phyloP scores from a whole-genome alignment of 2,113 vertebrate species.

The Aegotheles bennettii region DNA sequence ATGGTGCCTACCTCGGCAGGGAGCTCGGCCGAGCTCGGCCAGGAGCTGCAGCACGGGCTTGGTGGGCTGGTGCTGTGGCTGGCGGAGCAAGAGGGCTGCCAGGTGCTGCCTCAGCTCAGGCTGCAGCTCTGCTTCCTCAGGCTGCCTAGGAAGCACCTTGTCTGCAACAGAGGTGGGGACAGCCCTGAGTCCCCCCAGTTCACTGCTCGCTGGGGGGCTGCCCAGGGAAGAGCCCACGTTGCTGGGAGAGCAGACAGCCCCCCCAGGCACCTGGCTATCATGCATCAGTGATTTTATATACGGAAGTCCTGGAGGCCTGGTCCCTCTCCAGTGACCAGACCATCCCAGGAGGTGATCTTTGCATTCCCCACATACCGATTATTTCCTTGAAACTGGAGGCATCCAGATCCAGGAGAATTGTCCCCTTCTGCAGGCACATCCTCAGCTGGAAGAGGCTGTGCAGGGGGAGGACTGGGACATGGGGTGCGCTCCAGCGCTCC shows the following conservation, averaged over 20 bases:
- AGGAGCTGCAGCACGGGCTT: constrained; percentile 4
- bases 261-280: not conserved
- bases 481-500: constrained; percentile 74
- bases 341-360: not conserved
- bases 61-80: constrained; percentile 64
- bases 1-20: constrained; percentile 60
- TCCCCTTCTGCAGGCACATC: constrained; percentile 17
- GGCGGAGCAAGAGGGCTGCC: constrained; percentile 65
- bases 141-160: not conserved
- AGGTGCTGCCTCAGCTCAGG: constrained; percentile 60
- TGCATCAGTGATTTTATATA: not conserved
- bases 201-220: accelerated
- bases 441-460: constrained; percentile 73
- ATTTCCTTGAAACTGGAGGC: constrained; percentile 71
- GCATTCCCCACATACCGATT: constrained; percentile 39
- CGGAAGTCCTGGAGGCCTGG: not conserved
- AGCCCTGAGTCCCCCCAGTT: not conserved
- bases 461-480: constrained; percentile 66
- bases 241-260: not conserved
- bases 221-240: not conserved
- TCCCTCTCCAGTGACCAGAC: not conserved
- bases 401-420: constrained; percentile 59
- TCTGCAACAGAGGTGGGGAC: constrained; percentile 53
- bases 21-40: not conserved
- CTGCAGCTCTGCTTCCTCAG: constrained; percentile 10